Evolutionary conservation across 1,140 invertebrate genomes (phyloP).

Genomic region (Physella acuta): DNA sequence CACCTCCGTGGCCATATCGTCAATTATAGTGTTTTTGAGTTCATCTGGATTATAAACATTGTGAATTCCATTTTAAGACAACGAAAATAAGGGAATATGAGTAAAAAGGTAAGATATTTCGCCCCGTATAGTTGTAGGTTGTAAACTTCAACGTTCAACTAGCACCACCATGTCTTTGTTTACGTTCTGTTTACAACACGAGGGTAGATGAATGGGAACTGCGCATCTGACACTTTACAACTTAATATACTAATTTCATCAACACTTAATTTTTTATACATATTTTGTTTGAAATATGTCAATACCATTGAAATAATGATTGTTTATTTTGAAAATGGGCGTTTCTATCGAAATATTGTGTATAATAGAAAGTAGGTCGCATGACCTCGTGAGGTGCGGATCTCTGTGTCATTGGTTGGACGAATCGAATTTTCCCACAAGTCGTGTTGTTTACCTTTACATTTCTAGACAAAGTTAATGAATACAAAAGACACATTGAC

Average conservation of each 20-base stretch:
- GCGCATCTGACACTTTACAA: slow-evolving; percentile 21
- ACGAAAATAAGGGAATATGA: slow-evolving; percentile 41
- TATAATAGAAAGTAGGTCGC: slow-evolving; percentile 29
- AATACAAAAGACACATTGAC: no score
- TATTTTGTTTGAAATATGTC: background rate
- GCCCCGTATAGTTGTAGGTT: no score
- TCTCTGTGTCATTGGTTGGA: slow-evolving; percentile 29
- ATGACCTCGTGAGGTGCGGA: slow-evolving; percentile 29
- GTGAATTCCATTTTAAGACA: no score
- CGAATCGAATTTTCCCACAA: slow-evolving; percentile 29
- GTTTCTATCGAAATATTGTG: background rate
- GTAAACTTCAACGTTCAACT: no score
- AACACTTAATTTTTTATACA: background rate
- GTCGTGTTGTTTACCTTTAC: slow-evolving; percentile 25
- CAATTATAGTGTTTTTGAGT: background rate
- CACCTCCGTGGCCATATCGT: slow-evolving; percentile 11
- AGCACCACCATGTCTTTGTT: slow-evolving; percentile 36
- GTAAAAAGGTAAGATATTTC: slow-evolving; percentile 43
- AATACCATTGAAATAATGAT: no score
- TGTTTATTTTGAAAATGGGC: no score
- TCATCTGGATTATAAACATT: no score
- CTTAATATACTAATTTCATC: no score
- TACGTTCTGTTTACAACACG: slow-evolving; percentile 42
- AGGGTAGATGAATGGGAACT: slow-evolving; percentile 27
- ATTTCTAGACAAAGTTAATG: background rate